Percentiles rank a stretch among this genome's conserved stretches.
Conservation (phyloP, 2,888 invertebrate species). For the Tiliacea citrago region DNA sequence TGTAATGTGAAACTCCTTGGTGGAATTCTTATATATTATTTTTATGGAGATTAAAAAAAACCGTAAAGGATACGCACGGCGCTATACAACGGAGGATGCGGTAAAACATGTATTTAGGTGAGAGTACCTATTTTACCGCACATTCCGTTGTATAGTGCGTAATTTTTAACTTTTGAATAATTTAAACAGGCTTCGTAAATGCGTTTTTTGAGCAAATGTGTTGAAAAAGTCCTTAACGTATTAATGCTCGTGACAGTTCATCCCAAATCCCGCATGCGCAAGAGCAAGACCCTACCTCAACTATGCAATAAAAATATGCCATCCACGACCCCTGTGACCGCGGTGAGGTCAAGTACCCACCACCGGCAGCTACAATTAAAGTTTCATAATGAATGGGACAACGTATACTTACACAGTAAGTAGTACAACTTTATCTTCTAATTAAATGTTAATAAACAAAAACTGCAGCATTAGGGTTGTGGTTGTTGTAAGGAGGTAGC, state of each 20-base stretch:
- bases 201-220: too few relatives aligned
- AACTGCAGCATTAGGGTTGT: conserved; percentile 73
- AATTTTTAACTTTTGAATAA: too few relatives aligned
- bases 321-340: conserved; percentile 51
- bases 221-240: too few relatives aligned
- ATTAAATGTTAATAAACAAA: conserved; percentile 88
- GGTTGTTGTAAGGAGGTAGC: conserved; percentile 62
- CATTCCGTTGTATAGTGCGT: too few relatives aligned
- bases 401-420: conserved; percentile 66
- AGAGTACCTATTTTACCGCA: too few relatives aligned
- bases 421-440: conserved; percentile 84
- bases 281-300: conserved; percentile 22
- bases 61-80: too few relatives aligned
- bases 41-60: too few relatives aligned
- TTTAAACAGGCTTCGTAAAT: too few relatives aligned
- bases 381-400: conserved; percentile 78
- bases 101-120: too few relatives aligned
- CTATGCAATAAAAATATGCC: conserved; percentile 47
- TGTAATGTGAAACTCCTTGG: too few relatives aligned
- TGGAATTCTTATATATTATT: too few relatives aligned
- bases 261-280: conserved; percentile 7
- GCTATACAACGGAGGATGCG: too few relatives aligned
- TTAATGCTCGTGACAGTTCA: neutral
- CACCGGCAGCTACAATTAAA: conserved; percentile 69
- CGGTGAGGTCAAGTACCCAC: conserved; percentile 66